A percentile compares a stretch with the other conserved stretches of the same genome.
phyloP scores from a whole-genome alignment of 2,797 vertebrate genomes.

The Hypotaenidia philippensis region DNA sequence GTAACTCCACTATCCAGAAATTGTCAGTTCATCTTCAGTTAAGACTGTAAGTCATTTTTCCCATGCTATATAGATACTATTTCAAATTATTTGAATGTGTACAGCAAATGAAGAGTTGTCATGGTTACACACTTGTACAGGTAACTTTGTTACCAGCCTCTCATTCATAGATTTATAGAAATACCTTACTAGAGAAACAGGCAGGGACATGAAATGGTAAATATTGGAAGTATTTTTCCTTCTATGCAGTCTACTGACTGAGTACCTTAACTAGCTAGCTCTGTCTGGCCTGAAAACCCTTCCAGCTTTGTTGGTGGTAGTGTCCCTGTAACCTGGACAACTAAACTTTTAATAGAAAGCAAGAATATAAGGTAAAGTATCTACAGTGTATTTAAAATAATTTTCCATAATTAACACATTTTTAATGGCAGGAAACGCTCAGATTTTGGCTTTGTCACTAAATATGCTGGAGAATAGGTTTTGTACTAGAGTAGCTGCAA shows the following conservation, averaged over 20 bases:
- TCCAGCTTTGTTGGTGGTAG: conserved; percentile 32
- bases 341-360: conserved; percentile 19
- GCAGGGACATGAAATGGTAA: not conserved
- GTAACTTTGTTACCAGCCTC: not conserved
- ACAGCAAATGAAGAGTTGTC: not conserved
- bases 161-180: not conserved
- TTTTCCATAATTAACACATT: conserved; percentile 59
- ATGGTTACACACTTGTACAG: not conserved
- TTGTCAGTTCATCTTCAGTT: not conserved
- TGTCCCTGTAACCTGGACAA: conserved; percentile 49
- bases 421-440: conserved; percentile 49
- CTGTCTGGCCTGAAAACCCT: not conserved
- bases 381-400: conserved; percentile 48
- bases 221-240: not conserved
- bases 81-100: not conserved
- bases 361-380: conserved; percentile 27
- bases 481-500: not conserved
- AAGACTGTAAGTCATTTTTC: not conserved
- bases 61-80: not conserved
- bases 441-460: conserved; percentile 44
- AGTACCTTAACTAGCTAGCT: not conserved
- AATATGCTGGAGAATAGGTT: not conserved
- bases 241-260: not conserved
- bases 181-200: not conserved
- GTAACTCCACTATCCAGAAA: not conserved